Evolutionary conservation across 1,140 invertebrate genomes (phyloP).

Genomic region (Globodera ellingtonae): DNA sequence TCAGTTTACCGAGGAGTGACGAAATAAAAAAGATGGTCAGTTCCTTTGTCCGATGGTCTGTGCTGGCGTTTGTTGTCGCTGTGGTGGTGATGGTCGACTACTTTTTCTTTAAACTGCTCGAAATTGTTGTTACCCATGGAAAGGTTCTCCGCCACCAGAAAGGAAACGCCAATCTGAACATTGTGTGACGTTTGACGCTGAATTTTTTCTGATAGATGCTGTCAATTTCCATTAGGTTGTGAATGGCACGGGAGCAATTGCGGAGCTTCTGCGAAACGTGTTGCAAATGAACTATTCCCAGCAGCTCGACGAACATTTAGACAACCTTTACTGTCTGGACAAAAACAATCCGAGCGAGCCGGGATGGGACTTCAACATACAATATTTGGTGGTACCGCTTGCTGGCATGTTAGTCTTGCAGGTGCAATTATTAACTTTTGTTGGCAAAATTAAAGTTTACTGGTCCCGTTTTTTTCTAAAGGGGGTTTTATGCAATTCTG

Average conservation of each 20-base stretch:
- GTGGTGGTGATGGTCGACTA: conserved; percentile 23
- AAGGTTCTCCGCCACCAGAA: conserved; percentile 5
- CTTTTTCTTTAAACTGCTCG: conserved; percentile 11
- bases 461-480: too few relatives aligned
- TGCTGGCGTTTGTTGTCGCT: conserved; percentile 17
- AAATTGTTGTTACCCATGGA: conserved; percentile 20
- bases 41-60: conserved; percentile 20
- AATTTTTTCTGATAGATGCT: neutral
- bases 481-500: too few relatives aligned
- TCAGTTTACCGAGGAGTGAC: neutral
- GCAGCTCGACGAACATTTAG: conserved; percentile 15
- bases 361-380: conserved; percentile 6
- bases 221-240: neutral
- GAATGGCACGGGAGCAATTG: conserved; percentile 26
- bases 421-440: neutral
- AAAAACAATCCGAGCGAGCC: neutral
- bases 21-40: conserved; percentile 23
- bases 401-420: conserved; percentile 18
- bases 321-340: conserved; percentile 13
- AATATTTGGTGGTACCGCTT: conserved; percentile 11
- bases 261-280: conserved; percentile 27
- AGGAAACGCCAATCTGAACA: conserved; percentile 7
- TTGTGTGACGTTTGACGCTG: neutral
- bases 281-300: conserved; percentile 27
- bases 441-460: too few relatives aligned